Evolutionary conservation across 2,888 invertebrate genomes (phyloP), one percentile per base, ranked within the genome.

Genomic region (Lamproptera curius): DNA sequence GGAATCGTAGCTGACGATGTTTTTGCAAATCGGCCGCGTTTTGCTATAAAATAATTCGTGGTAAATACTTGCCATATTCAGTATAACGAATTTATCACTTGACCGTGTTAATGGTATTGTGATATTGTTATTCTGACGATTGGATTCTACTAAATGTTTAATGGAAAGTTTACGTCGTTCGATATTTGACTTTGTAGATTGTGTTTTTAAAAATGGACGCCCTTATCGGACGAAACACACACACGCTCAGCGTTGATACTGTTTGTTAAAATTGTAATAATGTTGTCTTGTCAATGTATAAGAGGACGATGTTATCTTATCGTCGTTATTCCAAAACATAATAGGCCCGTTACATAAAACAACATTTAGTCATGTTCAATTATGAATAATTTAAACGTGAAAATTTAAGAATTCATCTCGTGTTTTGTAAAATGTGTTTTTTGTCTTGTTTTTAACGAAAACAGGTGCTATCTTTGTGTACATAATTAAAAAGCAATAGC

Each of bases 291-390:
- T 36, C 28, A 33, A 36, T 11, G 34, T 34, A 40, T 35, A 28
- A 15, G n/a, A 46, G 26, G n/a, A 34, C 5, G 17, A 16, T 36
- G 36, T 42, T 47, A 47, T 47, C 47, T 42, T 47, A 47, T 47
- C 42, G 11, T 2, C 13, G 36, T 28, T 46, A 42, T 47, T 47
- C 31, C 33, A 47, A 47, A 47, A 47, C 34, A 16, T 37, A 47
- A 42, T 42, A 20, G 42, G 16, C 15, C 28, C n/a, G n/a, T n/a
- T n/a, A n/a, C n/a, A n/a, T n/a, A n/a, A n/a, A n/a, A n/a, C n/a
- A n/a, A n/a, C n/a, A n/a, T n/a, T n/a, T n/a, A n/a, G n/a, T n/a
- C n/a, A n/a, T n/a, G n/a, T n/a, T n/a, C n/a, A n/a, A n/a, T n/a
- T n/a, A n/a, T n/a, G n/a, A n/a, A n/a, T n/a, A n/a, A n/a, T n/a